Evolutionary conservation across 2,113 vertebrate genomes (phyloP), one percentile per base, ranked within the genome.

Genomic region (Crotalus helleri): DNA sequence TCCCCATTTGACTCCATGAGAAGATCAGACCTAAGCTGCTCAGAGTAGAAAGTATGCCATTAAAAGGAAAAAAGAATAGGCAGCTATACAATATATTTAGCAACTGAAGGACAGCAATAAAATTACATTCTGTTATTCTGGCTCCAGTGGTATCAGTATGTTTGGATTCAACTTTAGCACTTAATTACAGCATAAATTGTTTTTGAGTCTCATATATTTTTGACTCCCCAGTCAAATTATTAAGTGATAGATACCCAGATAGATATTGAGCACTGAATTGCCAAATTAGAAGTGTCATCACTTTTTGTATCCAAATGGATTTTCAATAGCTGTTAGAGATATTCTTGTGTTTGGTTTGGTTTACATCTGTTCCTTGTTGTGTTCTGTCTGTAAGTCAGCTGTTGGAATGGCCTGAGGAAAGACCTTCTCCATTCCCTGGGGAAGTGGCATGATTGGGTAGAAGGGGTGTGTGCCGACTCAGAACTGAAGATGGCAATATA

Each of bases 401-500:
- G 95, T 96, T 0, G 0, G 58, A 95, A 92, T 95, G 88, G 93
- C 89, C 90, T 91, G 23, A 95, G 81, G 89, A 39, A 7, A 91
- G 95, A 53, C 90, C 94, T 96, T 93, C 94, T 95, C 95, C 94
- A 33, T 94, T 95, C 92, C 92, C 92, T 51, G 90, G 61, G 93
- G 90, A 91, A 81, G 0, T 1, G 93, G 91, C 95, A 49, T 94
- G 96, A 94, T 94, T 93, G 94, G 93, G 94, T 92, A 92, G 95
- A 95, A 96, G 94, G 95, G 90, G 29, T 87, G 46, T 69, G 90
- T 95, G 93, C 94, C 96, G 92, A 95, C 92, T 93, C 88, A 93
- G 96, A 94, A 11, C 0, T 94, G 96, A 96, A 96, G 86, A 96
- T 96, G 96, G 97, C 96, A 97, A 96, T 93, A 95, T 93, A 97